Percentiles rank a stretch among this genome's conserved stretches.
phyloP scores from a whole-genome alignment of 2,797 vertebrate genomes.

The Carcharodon carcharias region DNA sequence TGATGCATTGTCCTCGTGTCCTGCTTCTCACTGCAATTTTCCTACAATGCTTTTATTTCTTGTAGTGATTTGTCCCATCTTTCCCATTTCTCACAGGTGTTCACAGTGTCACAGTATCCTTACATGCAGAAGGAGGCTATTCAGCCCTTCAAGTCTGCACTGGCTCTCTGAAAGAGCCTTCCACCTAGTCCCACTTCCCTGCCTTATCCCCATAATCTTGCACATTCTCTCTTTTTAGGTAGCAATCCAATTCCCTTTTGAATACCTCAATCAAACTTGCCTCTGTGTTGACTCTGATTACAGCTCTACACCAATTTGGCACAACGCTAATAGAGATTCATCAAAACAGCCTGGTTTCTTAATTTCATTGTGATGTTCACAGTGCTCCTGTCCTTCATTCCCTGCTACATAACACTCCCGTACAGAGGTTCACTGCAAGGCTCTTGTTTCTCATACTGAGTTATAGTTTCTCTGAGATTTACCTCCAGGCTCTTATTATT shows the following conservation, averaged over 20 bases:
- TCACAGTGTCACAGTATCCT: too few relatives aligned
- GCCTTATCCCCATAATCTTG: too few relatives aligned
- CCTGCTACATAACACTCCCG: not conserved
- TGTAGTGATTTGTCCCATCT: not conserved
- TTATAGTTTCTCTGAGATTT: not conserved
- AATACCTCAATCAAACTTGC: too few relatives aligned
- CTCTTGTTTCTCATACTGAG: not conserved
- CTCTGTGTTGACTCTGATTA: not conserved
- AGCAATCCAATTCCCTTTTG: too few relatives aligned
- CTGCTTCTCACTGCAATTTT: not conserved
- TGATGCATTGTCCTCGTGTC: not conserved
- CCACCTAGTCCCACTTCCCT: too few relatives aligned
- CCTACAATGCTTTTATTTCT: not conserved
- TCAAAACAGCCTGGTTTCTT: not conserved
- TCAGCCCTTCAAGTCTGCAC: too few relatives aligned
- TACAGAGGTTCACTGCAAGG: not conserved
- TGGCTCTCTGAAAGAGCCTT: too few relatives aligned
- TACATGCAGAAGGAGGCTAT: too few relatives aligned
- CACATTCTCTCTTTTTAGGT: too few relatives aligned
- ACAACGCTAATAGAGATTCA: not conserved
- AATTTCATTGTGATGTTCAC: not conserved
- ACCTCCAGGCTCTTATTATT: constrained; percentile 1
- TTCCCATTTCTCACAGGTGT: not conserved
- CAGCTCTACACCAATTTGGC: not conserved
- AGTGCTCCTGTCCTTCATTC: not conserved